Percentiles rank a stretch among this genome's conserved stretches.
These are phyloP conservation scores for Urocitellus parryii DNA, from an alignment of 2,113 vertebrate species.

Conservation along the genomic window DNA sequence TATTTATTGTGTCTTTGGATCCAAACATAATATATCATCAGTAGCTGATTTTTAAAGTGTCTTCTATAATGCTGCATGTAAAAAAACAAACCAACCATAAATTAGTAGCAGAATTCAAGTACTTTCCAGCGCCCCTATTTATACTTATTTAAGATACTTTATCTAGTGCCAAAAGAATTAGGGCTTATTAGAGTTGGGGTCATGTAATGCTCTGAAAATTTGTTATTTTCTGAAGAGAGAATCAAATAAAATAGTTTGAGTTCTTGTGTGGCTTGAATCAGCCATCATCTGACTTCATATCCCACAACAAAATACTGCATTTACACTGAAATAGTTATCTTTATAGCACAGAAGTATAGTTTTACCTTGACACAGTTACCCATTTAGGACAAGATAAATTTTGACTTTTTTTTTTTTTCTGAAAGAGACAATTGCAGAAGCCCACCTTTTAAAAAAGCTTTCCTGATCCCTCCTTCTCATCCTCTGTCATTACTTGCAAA, in stretches of 20 bases:
- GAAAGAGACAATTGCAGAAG: background rate
- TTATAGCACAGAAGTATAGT: conserved; percentile 25
- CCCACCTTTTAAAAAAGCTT: background rate
- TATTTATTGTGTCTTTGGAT: background rate
- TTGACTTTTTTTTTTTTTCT: conserved; percentile 27
- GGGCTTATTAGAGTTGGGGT: background rate
- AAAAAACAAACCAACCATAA: background rate
- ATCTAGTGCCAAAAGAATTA: conserved; percentile 23
- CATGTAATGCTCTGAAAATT: conserved; percentile 50
- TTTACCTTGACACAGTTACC: background rate
- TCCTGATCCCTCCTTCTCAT: background rate
- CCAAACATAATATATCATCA: background rate
- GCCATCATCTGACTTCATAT: conserved; percentile 22
- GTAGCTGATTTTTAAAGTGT: background rate
- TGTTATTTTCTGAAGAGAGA: conserved; percentile 14
- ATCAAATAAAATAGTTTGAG: conserved; percentile 18
- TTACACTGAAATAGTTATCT: conserved; percentile 49
- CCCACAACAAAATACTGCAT: background rate
- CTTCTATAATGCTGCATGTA: background rate
- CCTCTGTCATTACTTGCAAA: conserved; percentile 1
- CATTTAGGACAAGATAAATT: conserved; percentile 48
- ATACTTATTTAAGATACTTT: conserved; percentile 58
- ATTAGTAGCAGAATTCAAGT: conserved; percentile 1
- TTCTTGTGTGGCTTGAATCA: conserved; percentile 46
- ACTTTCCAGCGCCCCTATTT: conserved; percentile 20